A percentile compares a stretch with the other conserved stretches of the same genome.
These are phyloP conservation scores for Erythrocercus mccallii DNA, from an alignment of 2,113 vertebrate species.

Conservation along the genomic window DNA sequence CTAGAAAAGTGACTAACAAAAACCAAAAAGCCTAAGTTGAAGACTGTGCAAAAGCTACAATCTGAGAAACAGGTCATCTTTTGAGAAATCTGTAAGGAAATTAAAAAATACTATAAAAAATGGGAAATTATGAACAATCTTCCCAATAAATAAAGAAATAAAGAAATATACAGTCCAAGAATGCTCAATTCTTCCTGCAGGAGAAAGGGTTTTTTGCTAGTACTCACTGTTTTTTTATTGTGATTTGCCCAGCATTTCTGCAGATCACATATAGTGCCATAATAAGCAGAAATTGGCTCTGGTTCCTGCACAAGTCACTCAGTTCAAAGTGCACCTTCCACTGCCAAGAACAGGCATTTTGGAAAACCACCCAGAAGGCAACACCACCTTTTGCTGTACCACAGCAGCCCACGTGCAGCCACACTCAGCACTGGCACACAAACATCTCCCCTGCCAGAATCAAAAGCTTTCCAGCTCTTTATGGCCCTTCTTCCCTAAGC, in stretches of 20 bases:
- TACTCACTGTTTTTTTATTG: neutral
- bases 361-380: neutral
- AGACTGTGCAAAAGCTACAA: neutral
- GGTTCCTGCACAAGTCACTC: neutral
- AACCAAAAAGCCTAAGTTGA: accelerated
- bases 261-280: neutral
- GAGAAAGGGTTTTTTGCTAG: neutral
- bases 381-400: neutral
- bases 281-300: neutral
- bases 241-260: neutral
- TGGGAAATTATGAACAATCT: accelerated
- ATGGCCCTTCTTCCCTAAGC: neutral
- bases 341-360: neutral
- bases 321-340: neutral
- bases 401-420: neutral
- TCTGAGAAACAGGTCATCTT: neutral
- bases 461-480: neutral
- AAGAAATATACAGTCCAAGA: neutral
- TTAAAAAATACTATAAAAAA: neutral
- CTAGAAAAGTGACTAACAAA: neutral
- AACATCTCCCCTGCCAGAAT: neutral
- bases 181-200: neutral
- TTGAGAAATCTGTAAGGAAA: neutral
- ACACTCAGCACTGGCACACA: accelerated
- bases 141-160: neutral